Base-by-base conservation (phyloP, 2,797 vertebrate species). In the Aplochiton taeniatus region DNA sequence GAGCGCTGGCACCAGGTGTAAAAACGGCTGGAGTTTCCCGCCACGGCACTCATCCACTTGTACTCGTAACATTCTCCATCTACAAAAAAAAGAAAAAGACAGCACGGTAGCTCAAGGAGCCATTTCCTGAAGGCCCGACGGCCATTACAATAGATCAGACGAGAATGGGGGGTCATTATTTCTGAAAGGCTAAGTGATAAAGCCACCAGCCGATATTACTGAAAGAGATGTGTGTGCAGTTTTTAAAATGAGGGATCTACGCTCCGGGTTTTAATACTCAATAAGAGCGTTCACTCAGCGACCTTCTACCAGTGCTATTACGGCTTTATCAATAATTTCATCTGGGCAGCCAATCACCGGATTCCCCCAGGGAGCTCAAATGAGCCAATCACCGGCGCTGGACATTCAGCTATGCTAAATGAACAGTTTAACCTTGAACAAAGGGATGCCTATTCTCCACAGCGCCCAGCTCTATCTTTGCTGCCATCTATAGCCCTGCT, bases 1-100 rank as follows among this genome's bases (percentile, higher is more conserved):
- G 97, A 98, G 58, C 97, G 95, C 80, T 98, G 95, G 79, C 98
- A 99, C 96, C 96, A 98, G 63, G 79, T 45, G 0, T 93, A 80
- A 0, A 91, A 86, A 11, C 92, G 88, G 72, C 89, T 92, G 68
- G 95, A 93, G 74, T 94, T 93, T 2, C 87, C 90, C 83, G 88
- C 92, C 0, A 85, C 67, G 50, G 91, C 85, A 11, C 94, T 93
- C 90, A 95, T 88, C 97, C 97, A 98, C 66, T 94, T 95, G 82
- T 98, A 99, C 59, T 96, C 94, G 11, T 93, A 98, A 70, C 97
- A 99, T 58, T 95, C 94, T 0, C 97, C 97, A 68, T 91, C 97
- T 99, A 81, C 48, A 45, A 78, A 31, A 61, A 4, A 1, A 20
- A 73, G 69, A 72, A 16, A 13, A 41, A 63, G 8, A 65, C 16